Conservation (phyloP, 2,797 vertebrate species). For the Champsocephalus esox region DNA sequence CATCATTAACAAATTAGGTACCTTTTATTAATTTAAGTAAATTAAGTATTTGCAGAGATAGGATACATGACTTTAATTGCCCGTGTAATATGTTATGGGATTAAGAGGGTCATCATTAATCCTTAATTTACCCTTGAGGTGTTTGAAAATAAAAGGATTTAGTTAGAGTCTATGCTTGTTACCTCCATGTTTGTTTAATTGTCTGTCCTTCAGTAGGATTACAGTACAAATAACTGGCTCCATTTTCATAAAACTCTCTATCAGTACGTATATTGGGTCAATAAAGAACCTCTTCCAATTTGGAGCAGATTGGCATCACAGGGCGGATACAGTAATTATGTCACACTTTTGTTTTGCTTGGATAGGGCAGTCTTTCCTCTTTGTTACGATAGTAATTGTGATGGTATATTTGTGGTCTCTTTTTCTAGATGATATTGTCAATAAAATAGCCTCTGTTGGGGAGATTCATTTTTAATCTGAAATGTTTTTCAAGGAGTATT, state of each 20-base stretch:
- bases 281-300: too few species aligned
- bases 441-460: neutral
- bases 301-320: too few species aligned
- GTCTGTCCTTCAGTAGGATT: too few species aligned
- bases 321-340: too few species aligned
- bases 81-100: neutral
- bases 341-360: neutral
- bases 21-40: neutral
- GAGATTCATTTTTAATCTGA: neutral
- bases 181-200: too few species aligned
- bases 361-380: too few species aligned
- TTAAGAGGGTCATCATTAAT: constrained; percentile 19
- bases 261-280: too few species aligned
- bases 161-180: neutral
- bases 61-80: constrained; percentile 4
- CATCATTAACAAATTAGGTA: neutral
- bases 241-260: too few species aligned
- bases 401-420: neutral
- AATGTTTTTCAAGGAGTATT: neutral
- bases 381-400: neutral
- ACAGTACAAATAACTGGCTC: too few species aligned
- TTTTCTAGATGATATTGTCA: neutral
- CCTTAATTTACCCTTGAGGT: neutral
- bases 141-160: neutral
- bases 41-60: neutral